Percentiles rank a stretch among this genome's conserved stretches.
Conservation (phyloP, 2,888 invertebrate species). For the Timandra comae region DNA sequence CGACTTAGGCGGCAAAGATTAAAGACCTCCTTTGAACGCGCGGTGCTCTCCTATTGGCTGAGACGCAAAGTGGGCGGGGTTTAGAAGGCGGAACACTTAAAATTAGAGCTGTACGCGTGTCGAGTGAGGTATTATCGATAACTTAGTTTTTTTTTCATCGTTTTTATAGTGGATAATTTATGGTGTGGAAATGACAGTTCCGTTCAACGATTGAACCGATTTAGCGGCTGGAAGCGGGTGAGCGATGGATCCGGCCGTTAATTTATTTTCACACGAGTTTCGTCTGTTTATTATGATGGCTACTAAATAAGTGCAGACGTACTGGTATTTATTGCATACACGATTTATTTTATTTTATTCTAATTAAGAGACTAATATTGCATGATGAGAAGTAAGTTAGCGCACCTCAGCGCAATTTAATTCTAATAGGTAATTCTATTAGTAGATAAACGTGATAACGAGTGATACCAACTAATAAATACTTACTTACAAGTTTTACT, state of each 20-base stretch:
- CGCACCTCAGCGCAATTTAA: no score
- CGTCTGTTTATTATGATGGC: background rate
- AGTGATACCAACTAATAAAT: no score
- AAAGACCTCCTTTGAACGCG: conserved; percentile 39
- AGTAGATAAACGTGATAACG: no score
- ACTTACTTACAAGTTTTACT: no score
- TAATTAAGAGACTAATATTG: no score
- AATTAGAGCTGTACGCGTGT: conserved; percentile 52
- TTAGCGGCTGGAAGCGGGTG: conserved; percentile 35
- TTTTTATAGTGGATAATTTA: conserved; percentile 56
- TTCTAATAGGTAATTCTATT: no score
- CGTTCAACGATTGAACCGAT: conserved; percentile 35
- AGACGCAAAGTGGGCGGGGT: conserved; percentile 48
- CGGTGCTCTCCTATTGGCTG: conserved; percentile 45
- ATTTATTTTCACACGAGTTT: conserved; percentile 14
- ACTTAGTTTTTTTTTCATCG: conserved; percentile 43
- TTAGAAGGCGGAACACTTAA: conserved; percentile 37
- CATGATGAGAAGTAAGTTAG: no score
- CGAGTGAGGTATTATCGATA: conserved; percentile 56
- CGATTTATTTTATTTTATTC: no score
- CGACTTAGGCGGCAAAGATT: conserved; percentile 45
- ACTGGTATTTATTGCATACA: no score
- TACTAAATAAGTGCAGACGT: no score
- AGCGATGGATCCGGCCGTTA: conserved; percentile 35
- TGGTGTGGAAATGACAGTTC: conserved; percentile 58